phyloP scores from a whole-genome alignment of 2,888 invertebrate species.

The Drosophila setosimentum region DNA sequence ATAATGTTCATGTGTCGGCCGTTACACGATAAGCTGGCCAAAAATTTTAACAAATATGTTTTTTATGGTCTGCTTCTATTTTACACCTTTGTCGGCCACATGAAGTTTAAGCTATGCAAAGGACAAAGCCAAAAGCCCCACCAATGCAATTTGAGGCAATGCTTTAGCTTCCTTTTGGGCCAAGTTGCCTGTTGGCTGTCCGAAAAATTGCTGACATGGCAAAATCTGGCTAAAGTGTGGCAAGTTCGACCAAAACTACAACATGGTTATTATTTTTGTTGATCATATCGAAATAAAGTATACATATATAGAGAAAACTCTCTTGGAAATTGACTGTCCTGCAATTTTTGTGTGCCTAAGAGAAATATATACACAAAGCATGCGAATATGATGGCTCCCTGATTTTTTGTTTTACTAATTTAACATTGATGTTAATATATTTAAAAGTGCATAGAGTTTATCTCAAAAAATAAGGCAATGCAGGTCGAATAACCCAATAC shows the following conservation, averaged over 20 bases:
- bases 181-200: conserved; percentile 31
- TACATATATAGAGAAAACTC: not conserved
- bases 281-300: conserved; percentile 10
- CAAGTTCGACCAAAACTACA: conserved; percentile 23
- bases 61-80: conserved; percentile 44
- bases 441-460: too few relatives aligned
- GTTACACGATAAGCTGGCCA: conserved; percentile 52
- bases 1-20: conserved; percentile 50
- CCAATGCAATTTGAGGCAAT: conserved; percentile 26
- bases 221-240: conserved; percentile 18
- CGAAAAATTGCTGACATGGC: conserved; percentile 46
- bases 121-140: conserved; percentile 32
- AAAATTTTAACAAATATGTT: conserved; percentile 57
- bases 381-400: too few relatives aligned
- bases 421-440: too few relatives aligned
- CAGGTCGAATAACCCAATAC: too few relatives aligned
- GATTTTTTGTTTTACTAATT: too few relatives aligned
- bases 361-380: too few relatives aligned
- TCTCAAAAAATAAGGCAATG: too few relatives aligned
- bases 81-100: conserved; percentile 47
- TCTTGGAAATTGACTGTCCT: not conserved
- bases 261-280: conserved; percentile 27
- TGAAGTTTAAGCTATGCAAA: conserved; percentile 29
- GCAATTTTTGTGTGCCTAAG: not conserved
- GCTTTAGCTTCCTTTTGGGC: conserved; percentile 37